Evolutionary conservation across 1,140 invertebrate genomes (phyloP).

Genomic region (Leptopilina boulardi): DNA sequence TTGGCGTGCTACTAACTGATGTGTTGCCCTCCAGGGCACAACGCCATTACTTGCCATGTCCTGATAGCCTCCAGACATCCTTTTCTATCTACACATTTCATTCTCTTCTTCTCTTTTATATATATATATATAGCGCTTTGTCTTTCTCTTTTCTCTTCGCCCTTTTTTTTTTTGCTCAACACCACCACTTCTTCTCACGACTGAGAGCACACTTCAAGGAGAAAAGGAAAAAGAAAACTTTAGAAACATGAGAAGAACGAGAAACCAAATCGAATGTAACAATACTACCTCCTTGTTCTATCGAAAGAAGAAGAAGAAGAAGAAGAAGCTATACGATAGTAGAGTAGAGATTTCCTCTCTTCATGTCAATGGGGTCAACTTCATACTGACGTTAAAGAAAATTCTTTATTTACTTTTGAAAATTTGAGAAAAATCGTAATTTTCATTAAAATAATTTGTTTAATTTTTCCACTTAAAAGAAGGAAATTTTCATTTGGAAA

Average conservation of each 20-base stretch:
- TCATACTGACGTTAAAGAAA: neutral
- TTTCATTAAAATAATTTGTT: too few species aligned
- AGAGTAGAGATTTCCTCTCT: neutral
- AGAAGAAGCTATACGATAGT: neutral
- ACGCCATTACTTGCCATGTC: conserved; percentile 17
- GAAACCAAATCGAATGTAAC: conserved; percentile 31
- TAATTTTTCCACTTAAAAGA: too few species aligned
- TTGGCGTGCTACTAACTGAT: conserved; percentile 31
- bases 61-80: conserved; percentile 30
- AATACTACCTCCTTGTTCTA: neutral
- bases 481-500: neutral
- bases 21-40: conserved; percentile 26
- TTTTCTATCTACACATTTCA: conserved; percentile 37
- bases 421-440: too few species aligned
- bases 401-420: conserved; percentile 1
- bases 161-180: conserved; percentile 30
- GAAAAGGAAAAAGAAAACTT: neutral
- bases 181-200: conserved; percentile 37
- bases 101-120: conserved; percentile 19
- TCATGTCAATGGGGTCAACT: neutral
- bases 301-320: neutral
- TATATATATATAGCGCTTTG: conserved; percentile 34
- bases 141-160: conserved; percentile 33
- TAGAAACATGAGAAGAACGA: conserved; percentile 19
- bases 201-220: conserved; percentile 23